These are phyloP conservation scores for Drosophila helvetica DNA, from an alignment of 2,888 invertebrate species.

Conservation along the genomic window DNA sequence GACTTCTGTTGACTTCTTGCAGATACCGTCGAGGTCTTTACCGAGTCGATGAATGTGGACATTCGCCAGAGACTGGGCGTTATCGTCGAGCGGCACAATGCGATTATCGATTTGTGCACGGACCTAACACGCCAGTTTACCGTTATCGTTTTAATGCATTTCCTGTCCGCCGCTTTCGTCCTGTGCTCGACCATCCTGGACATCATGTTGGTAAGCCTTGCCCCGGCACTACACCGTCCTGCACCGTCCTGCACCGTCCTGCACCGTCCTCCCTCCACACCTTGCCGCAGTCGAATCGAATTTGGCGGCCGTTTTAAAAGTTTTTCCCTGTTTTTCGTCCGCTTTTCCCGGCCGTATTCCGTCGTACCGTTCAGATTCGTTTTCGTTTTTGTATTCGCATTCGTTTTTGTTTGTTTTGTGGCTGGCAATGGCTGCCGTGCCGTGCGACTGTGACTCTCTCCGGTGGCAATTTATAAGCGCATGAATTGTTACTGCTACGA, in stretches of 20 bases:
- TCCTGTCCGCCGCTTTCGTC: slow-evolving; percentile 82
- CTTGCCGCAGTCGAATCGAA: slow-evolving; percentile 15
- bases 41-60: slow-evolving; percentile 63
- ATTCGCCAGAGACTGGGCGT: slow-evolving; percentile 60
- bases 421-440: slow-evolving; percentile 12
- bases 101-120: slow-evolving; percentile 81
- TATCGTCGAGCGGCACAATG: slow-evolving; percentile 79
- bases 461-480: slow-evolving; percentile 65
- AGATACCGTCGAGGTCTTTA: slow-evolving; percentile 55
- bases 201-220: slow-evolving; percentile 80
- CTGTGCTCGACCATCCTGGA: slow-evolving; percentile 82
- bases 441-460: slow-evolving; percentile 32
- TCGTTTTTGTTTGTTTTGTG: slow-evolving; percentile 45
- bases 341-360: slow-evolving; percentile 1
- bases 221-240: background rate
- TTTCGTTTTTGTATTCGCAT: slow-evolving; percentile 25
- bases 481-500: slow-evolving; percentile 63
- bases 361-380: background rate
- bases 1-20: slow-evolving; percentile 23
- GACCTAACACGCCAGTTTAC: slow-evolving; percentile 77
- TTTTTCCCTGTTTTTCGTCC: slow-evolving; percentile 51
- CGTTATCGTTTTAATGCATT: slow-evolving; percentile 82
- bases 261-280: slow-evolving; percentile 4
- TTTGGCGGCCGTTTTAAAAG: slow-evolving; percentile 51
- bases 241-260: background rate